Evolutionary conservation across 2,797 vertebrate species (phyloP), one percentile per base, ranked within the genome.

Genomic region (Brachymystax lenok): DNA sequence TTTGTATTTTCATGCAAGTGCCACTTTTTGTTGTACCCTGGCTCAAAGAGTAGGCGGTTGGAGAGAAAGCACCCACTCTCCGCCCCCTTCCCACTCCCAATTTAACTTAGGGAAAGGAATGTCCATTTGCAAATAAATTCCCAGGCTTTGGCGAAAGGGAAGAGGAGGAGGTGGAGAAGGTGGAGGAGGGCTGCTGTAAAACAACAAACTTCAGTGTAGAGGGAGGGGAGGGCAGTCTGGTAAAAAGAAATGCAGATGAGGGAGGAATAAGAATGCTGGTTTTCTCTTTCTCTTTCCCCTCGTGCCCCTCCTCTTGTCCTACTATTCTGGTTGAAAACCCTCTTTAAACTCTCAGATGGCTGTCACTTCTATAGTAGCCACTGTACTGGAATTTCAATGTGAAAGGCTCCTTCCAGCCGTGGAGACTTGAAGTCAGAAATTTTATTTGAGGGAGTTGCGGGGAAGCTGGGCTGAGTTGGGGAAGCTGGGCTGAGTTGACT

Each of bases 41-140:
- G 84, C 90, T 92, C 88, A 85, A 83, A 89, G 82, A 88, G 88
- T 84, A 78, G 87, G 85, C 6, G 33, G 78, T 84, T 82, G 77
- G 64, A 81, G 79, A 84, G 79, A 90, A 86, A 83, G 82, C 78
- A 75, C 24, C 69, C n/a, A 63, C 82, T 78, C 12, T 24, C 67
- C 24, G 16, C 74, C 79, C 83, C 35, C 19, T 16, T 16, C 40
- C 4, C n/a, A 16, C 85, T 84, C 82, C 88, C 87, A 88, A 88
- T 92, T 92, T 90, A 87, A 92, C 90, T 87, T 75, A 69, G 77
- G 80, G 82, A 84, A 84, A 84, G 92, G 88, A 93, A 91, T 88
- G 86, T 84, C 80, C 88, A 93, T 94, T 94, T 92, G 89, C 92
- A 95, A 94, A 94, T 93, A 89, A 94, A 93, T 95, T 93, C 90